Base-by-base conservation (phyloP, 2,797 vertebrate genomes). In the Ibycter americanus region DNA sequence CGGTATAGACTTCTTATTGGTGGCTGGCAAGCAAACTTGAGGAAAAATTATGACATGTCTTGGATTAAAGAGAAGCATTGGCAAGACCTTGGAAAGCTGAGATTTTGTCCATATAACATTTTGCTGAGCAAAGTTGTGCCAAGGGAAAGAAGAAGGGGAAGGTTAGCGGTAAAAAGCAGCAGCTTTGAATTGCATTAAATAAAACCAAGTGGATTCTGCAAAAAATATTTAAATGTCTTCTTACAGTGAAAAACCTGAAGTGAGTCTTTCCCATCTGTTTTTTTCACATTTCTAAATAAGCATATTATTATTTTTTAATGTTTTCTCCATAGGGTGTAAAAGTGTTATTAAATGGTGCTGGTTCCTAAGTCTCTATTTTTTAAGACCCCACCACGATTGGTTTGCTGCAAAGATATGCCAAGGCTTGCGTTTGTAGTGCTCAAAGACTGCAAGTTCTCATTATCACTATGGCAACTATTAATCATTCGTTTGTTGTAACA, bases 391-490 rank as follows among this genome's bases (percentile, higher is more conserved):
- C 61, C 46, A 73, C 2, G 13, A 85, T 4, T 63, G 58, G 44
- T 90, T 88, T 49, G 44, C 66, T 94, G 87, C 42, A 78, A 90
- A 95, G 73, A 93, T 83, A 87, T 84, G 73, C 91, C 84, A 95
- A 91, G 72, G 87, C 68, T 91, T 93, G 68, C 42, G 32, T 94
- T 76, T 76, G 22, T 34, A 74, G 76, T 34, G 82, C 83, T 94
- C 67, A 81, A 95, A 96, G 92, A 73, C 80, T 88, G 91, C 59
- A 92, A 83, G 83, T 77, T 90, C 87, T 95, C 84, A 56, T 93
- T 96, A 94, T 97, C 95, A 72, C 96, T 96, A 97, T 97, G 96
- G 96, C 93, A 97, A 97, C 96, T 89, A 91, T 91, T 96, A 96
- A 93, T 93, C 68, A 80, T 89, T 87, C 73, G 11, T 96, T 97